Evolutionary conservation across 2,113 vertebrate species (phyloP).

Genomic region (Menidia beryllina): DNA sequence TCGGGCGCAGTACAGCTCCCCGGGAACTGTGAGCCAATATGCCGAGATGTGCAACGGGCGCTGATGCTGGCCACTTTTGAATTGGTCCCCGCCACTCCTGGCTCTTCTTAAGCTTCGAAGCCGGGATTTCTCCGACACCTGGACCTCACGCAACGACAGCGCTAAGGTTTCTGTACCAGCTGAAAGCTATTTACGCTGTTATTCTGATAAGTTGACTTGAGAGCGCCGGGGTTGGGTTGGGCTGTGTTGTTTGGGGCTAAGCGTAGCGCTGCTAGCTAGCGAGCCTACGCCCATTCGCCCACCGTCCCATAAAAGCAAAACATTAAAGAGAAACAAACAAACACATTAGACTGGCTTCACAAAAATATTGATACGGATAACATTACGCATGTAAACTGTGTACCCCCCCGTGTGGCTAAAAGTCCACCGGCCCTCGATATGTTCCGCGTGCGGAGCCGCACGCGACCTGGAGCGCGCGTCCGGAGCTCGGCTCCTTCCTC

Average conservation of each 20-base stretch:
- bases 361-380: neutral
- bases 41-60: neutral
- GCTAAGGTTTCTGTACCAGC: neutral
- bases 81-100: neutral
- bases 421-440: neutral
- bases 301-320: neutral
- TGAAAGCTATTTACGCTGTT: neutral
- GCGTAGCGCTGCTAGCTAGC: slow-evolving; percentile 62
- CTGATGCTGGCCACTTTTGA: slow-evolving; percentile 22
- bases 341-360: no score
- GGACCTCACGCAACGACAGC: no score
- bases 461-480: no score
- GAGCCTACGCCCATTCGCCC: slow-evolving; percentile 64
- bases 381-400: no score
- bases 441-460: no score
- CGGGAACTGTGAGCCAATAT: neutral
- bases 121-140: no score
- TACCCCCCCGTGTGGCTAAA: no score
- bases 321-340: no score
- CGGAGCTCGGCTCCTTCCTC: no score
- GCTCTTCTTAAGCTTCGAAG: neutral
- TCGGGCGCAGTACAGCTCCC: neutral
- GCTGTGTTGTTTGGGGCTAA: slow-evolving; percentile 31
- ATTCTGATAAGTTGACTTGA: neutral
- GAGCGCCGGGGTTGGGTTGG: slow-evolving; percentile 6